Conservation (phyloP, 2,888 invertebrate genomes). For the Halictus ligatus region DNA sequence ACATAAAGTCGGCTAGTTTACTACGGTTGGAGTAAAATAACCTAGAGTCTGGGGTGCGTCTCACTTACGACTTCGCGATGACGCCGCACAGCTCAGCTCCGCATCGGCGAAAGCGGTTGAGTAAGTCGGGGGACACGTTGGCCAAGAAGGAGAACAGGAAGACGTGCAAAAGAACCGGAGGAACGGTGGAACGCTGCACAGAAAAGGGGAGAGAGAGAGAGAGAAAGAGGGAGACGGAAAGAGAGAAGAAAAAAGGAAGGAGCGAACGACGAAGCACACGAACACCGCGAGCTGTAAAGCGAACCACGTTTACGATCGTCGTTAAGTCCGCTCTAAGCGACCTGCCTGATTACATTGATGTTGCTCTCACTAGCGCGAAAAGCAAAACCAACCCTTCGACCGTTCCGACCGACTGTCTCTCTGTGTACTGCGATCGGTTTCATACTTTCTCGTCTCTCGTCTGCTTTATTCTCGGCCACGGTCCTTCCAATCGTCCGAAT, state of each 20-base stretch:
- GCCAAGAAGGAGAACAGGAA: constrained; percentile 29
- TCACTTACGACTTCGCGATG: constrained; percentile 54
- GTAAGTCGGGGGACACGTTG: constrained; percentile 30
- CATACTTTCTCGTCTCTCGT: not conserved
- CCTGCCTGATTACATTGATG: constrained; percentile 81
- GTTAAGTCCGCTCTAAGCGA: constrained; percentile 79
- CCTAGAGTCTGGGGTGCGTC: constrained; percentile 56
- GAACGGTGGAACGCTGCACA: constrained; percentile 34
- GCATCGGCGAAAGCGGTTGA: constrained; percentile 19
- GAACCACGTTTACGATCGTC: constrained; percentile 80
- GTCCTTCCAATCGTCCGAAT: not conserved
- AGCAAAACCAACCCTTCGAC: constrained; percentile 43
- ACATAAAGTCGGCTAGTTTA: constrained; percentile 77
- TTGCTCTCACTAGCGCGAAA: constrained; percentile 69
- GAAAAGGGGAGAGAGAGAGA: constrained; percentile 16
- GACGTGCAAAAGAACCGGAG: constrained; percentile 34
- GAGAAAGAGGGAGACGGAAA: not conserved
- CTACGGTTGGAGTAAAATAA: constrained; percentile 68
- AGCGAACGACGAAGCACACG: constrained; percentile 38
- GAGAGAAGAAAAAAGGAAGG: constrained; percentile 19
- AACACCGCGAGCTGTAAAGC: constrained; percentile 74
- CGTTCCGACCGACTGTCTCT: constrained; percentile 23
- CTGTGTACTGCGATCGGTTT: constrained; percentile 4
- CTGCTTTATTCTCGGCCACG: not conserved
- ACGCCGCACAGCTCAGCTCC: constrained; percentile 29